Percentiles rank a stretch among this genome's conserved stretches.
phyloP scores from a whole-genome alignment of 2,797 vertebrate species.

The Enteromius treurensis region DNA sequence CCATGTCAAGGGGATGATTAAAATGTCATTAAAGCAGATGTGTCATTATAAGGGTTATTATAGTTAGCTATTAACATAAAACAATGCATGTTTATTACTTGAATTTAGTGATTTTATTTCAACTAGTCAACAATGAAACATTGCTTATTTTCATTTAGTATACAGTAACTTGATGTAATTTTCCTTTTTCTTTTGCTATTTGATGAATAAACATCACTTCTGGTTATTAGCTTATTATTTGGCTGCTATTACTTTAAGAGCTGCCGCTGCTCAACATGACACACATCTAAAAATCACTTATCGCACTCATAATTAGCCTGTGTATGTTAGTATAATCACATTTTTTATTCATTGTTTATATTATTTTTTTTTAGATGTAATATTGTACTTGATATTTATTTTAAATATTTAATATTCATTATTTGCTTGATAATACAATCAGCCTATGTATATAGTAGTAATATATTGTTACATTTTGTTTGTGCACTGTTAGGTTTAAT shows the following conservation, averaged over 20 bases:
- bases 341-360: neutral
- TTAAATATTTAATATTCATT: neutral
- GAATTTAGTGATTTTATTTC: neutral
- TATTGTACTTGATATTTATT: neutral
- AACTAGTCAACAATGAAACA: neutral
- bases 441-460: neutral
- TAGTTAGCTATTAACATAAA: neutral
- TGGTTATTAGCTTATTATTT: too few species aligned
- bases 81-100: neutral
- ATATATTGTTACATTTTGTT: neutral
- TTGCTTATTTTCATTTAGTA: conserved; percentile 1
- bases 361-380: neutral
- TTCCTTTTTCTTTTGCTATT: too few species aligned
- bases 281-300: too few species aligned
- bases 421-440: neutral
- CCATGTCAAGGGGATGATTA: neutral
- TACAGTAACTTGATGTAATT: too few species aligned
- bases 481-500: neutral
- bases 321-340: neutral
- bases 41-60: conserved; percentile 1
- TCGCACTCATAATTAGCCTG: too few species aligned
- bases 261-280: too few species aligned
- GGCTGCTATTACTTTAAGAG: too few species aligned
- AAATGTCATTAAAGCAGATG: neutral
- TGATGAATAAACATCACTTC: too few species aligned